These are phyloP conservation scores for Gasterosteus nipponicus DNA, from an alignment of 2,113 vertebrate species.

Conservation along the genomic window DNA sequence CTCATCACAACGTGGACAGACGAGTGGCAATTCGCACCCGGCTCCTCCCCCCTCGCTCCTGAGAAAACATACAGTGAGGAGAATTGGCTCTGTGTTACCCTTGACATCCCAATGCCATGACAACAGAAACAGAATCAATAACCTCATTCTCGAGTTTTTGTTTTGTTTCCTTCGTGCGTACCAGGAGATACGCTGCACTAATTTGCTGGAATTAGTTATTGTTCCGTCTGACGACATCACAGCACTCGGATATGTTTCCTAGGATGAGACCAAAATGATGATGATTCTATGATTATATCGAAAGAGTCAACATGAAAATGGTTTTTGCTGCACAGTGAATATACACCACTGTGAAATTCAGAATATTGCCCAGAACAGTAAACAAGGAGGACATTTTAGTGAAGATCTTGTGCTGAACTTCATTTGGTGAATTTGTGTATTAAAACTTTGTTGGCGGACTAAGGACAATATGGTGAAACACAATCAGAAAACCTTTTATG, in stretches of 20 bases:
- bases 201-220: constrained; percentile 13
- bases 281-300: constrained; percentile 31
- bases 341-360: background rate
- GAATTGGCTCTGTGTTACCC: constrained; percentile 34
- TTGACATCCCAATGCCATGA: constrained; percentile 12
- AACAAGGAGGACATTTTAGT: background rate
- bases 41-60: background rate
- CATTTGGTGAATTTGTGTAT: background rate
- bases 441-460: background rate
- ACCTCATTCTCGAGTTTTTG: background rate
- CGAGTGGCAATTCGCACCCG: constrained; percentile 4
- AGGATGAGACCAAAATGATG: constrained; percentile 5
- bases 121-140: constrained; percentile 16
- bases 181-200: constrained; percentile 7
- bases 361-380: constrained; percentile 11
- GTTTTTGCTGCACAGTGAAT: constrained; percentile 4
- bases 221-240: constrained; percentile 6
- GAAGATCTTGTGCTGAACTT: background rate
- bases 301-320: constrained; percentile 11
- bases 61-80: constrained; percentile 28
- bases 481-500: constrained; percentile 24
- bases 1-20: constrained; percentile 56
- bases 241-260: constrained; percentile 21
- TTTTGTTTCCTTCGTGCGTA: background rate
- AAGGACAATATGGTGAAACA: constrained; percentile 11